phyloP scores from a whole-genome alignment of 2,888 invertebrate genomes.

The Urechis unicinctus region DNA sequence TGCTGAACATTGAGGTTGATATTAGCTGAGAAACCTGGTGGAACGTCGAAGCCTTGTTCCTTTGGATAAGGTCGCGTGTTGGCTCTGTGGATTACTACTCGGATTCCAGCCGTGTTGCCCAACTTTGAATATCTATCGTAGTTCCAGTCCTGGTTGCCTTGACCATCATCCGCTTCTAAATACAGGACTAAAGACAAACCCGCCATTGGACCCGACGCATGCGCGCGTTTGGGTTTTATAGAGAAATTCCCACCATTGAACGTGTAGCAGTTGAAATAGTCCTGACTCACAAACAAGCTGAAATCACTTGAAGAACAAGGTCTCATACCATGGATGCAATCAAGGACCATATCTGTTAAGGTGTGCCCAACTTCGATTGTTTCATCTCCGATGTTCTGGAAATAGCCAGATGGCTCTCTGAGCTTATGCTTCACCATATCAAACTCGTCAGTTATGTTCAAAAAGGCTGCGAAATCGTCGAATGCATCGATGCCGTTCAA shows the following conservation, averaged over 20 bases:
- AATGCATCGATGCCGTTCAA: slow-evolving; percentile 1
- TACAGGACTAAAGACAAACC: slow-evolving; percentile 41
- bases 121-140: slow-evolving; percentile 38
- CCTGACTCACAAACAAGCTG: slow-evolving; percentile 33
- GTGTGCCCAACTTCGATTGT: slow-evolving; percentile 32
- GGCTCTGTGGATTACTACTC: slow-evolving; percentile 42
- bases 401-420: slow-evolving; percentile 25
- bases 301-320: slow-evolving; percentile 31
- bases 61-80: slow-evolving; percentile 43
- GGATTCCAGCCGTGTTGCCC: slow-evolving; percentile 36
- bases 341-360: slow-evolving; percentile 31
- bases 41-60: slow-evolving; percentile 43
- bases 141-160: slow-evolving; percentile 31
- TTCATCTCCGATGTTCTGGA: slow-evolving; percentile 35
- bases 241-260: slow-evolving; percentile 32
- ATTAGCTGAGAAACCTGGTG: slow-evolving; percentile 39
- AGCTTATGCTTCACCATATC: slow-evolving; percentile 4
- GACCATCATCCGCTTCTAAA: slow-evolving; percentile 38
- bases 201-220: slow-evolving; percentile 40
- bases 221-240: slow-evolving; percentile 26
- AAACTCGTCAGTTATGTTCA: slow-evolving; percentile 5
- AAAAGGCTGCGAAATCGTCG: neutral
- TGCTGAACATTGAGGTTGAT: slow-evolving; percentile 1
- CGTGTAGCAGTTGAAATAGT: slow-evolving; percentile 43
- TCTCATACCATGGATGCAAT: slow-evolving; percentile 34